Base-by-base conservation (phyloP, 2,113 vertebrate genomes). In the Prinia subflava region DNA sequence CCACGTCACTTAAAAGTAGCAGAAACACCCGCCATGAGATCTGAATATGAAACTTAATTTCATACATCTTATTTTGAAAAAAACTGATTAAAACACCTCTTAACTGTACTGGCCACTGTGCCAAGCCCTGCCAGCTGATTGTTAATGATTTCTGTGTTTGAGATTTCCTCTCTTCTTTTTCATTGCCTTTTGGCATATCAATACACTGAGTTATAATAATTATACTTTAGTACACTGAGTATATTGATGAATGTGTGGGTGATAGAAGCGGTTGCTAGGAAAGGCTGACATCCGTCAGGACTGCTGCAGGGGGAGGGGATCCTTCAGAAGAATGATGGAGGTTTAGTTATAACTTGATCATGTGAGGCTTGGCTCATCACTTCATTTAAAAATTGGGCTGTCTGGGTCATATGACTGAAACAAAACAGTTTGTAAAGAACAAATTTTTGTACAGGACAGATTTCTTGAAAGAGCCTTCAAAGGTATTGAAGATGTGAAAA, bases 241-340 rank as follows among this genome's bases (percentile, higher is more conserved):
- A 15, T 82, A 78, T 49, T 1, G 2, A 53, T 83, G 86, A 83
- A 84, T 2, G 7, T 56, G 41, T 64, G 69, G 11, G 46, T 47
- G 37, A 35, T 18, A 60, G 69, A n/a, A 81, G 47, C 30, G n/a
- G 41, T 85, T 78, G 55, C 79, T 82, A 88, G 75, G 60, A 94
- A 70, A 35, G 50, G 46, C 50, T 85, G 77, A 10, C 60, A 53
- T 8, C 52, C 68, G 18, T 55, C 30, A 71, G 28, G 33, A 55
- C 18, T 50, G 33, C 49, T 76, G 27, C 42, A 71, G 46, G 37
- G 21, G 69, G 41, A 89, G 47, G 23, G 20, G 56, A 79, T 35
- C 67, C 41, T 73, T 35, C n/a, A 56, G 77, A 86, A 14, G 33
- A 76, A 69, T 6, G 50, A 65, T 0, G 0, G 50, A 49, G 35